These are phyloP conservation scores for Ectobius pallidus DNA, from an alignment of 2,888 invertebrate genomes.

Conservation along the genomic window DNA sequence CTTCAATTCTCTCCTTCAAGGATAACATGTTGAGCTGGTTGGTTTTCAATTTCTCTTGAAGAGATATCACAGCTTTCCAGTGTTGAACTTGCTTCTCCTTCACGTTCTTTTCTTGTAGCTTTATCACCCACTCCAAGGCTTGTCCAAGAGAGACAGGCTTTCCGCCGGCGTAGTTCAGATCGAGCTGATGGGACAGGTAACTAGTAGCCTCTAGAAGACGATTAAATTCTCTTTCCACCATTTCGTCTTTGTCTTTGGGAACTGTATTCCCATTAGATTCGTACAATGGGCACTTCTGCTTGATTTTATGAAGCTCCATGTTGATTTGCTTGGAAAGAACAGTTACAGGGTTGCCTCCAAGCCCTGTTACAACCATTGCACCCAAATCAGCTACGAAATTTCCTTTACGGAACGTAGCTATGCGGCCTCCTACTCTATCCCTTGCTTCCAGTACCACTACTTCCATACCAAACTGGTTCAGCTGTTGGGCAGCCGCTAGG, in stretches of 20 bases:
- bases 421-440: slow-evolving; percentile 94
- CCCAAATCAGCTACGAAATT: slow-evolving; percentile 80
- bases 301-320: slow-evolving; percentile 93
- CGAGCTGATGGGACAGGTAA: slow-evolving; percentile 92
- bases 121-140: slow-evolving; percentile 96
- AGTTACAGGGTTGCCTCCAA: slow-evolving; percentile 95
- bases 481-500: slow-evolving; percentile 90
- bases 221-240: slow-evolving; percentile 71
- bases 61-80: slow-evolving; percentile 78
- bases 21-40: slow-evolving; percentile 71
- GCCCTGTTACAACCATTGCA: slow-evolving; percentile 97
- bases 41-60: slow-evolving; percentile 86
- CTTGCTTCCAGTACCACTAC: slow-evolving; percentile 86
- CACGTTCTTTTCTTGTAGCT: slow-evolving; percentile 92
- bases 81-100: slow-evolving; percentile 94
- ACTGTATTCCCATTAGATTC: slow-evolving; percentile 94
- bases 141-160: slow-evolving; percentile 95
- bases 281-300: slow-evolving; percentile 94
- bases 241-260: slow-evolving; percentile 95
- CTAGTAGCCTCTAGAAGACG: slow-evolving; percentile 94
- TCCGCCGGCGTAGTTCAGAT: slow-evolving; percentile 84
- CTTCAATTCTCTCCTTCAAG: slow-evolving; percentile 66
- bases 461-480: slow-evolving; percentile 95
- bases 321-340: slow-evolving; percentile 94
- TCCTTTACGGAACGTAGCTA: slow-evolving; percentile 93